Conservation (phyloP, 2,113 vertebrate species). For the Indri indri region DNA sequence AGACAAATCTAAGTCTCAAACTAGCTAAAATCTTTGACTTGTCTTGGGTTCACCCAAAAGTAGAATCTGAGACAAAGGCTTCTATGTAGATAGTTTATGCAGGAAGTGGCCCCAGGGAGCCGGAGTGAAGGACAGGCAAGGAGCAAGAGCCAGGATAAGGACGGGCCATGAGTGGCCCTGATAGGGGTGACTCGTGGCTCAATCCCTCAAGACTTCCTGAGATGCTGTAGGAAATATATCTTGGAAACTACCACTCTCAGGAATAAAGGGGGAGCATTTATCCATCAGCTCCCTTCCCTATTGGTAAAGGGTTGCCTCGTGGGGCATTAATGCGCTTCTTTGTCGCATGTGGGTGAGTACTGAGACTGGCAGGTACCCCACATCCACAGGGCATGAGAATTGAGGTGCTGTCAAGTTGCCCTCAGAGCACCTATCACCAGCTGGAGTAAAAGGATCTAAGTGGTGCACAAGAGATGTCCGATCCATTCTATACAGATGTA, state of each 20-base stretch:
- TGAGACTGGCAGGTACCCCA: not conserved
- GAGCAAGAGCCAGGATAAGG: not conserved
- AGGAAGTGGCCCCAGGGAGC: not conserved
- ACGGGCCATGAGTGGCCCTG: not conserved
- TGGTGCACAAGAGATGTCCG: not conserved
- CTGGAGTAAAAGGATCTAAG: not conserved
- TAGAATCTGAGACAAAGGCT: not conserved
- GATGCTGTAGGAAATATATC: not conserved
- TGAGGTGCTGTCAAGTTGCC: not conserved
- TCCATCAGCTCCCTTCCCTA: not conserved
- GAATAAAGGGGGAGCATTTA: not conserved
- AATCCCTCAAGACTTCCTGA: not conserved
- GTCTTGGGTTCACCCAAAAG: not conserved
- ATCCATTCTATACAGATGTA: not conserved
- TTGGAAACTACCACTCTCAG: not conserved
- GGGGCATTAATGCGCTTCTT: not conserved
- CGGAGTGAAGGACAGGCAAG: not conserved
- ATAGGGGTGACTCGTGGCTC: not conserved
- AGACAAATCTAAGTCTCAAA: not conserved
- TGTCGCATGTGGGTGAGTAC: not conserved
- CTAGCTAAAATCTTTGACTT: not conserved
- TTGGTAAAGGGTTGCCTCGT: not conserved
- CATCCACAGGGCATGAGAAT: not conserved
- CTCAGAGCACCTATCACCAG: not conserved
- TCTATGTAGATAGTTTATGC: not conserved